Base-by-base conservation (phyloP, 2,113 vertebrate species). In the Phoenicopterus ruber region DNA sequence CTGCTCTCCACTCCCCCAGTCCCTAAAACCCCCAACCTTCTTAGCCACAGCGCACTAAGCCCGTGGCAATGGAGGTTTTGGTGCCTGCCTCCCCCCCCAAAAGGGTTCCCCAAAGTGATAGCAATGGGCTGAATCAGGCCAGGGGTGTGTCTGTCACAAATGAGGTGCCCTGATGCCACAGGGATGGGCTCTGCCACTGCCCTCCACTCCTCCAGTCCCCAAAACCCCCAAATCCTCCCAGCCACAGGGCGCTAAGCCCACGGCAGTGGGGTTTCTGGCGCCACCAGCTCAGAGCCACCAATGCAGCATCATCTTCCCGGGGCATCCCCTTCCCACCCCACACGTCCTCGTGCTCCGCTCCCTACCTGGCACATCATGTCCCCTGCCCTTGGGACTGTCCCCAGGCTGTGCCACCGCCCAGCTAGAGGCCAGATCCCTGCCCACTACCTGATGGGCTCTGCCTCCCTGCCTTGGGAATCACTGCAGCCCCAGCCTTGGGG, bases 51-150 rank as follows among this genome's bases (percentile, higher is more conserved):
- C 84, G 34, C 47, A 32, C 15, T 29, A 58, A 44, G 24, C 69
- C 13, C 2, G 4, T 0, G 0, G 40, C 17, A 34, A 62, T 7
- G 7, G 2, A 17, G 44, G 42, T n/a, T 67, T 46, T 8, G 1
- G 31, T 54, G 26, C 12, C 26, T 86, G 2, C 10, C n/a, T 11
- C 13, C 10, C 4, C 2, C 4, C 1, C 11, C 11, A 44, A 4
- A 50, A 72, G 47, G 2, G 19, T 42, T 83, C 38, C 55, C 47
- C 13, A 17, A 47, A 69, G 38, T 38, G 61, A 42, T 2, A 29
- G n/a, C 38, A 18, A 55, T 7, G 67, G 26, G 38, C 69, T n/a
- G 42, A 42, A 42, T 42, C 42, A 42, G 42, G 42, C 42, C 42
- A 42, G 42, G 42, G 42, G 42, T 42, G 42, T 42, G 13, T 42